A percentile compares a stretch with the other conserved stretches of the same genome.
These are phyloP conservation scores for Agrilus cyanescens DNA, from an alignment of 2,888 invertebrate genomes.

Conservation along the genomic window DNA sequence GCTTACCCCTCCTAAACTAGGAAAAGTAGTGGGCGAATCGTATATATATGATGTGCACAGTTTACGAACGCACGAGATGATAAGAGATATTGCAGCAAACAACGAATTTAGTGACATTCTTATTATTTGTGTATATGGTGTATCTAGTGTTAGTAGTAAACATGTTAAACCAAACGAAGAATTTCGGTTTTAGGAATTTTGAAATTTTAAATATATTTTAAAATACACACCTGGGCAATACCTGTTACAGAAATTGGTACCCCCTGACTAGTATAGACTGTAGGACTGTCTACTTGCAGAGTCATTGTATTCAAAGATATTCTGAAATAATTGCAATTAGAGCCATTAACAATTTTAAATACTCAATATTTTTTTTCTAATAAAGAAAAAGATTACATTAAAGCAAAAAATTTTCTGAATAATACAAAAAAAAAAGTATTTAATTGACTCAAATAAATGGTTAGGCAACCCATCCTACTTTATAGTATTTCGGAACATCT, in stretches of 20 bases:
- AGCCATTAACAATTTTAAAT: background rate
- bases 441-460: too few relatives aligned
- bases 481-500: too few relatives aligned
- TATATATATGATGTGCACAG: too few relatives aligned
- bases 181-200: too few relatives aligned
- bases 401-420: constrained; percentile 1
- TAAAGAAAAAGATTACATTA: background rate
- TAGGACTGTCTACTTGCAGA: constrained; percentile 87
- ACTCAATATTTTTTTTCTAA: background rate
- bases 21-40: too few relatives aligned
- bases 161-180: background rate
- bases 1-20: too few relatives aligned
- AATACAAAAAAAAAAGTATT: background rate
- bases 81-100: too few relatives aligned
- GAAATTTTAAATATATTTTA: background rate
- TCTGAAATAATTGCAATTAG: constrained; percentile 38
- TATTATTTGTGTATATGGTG: too few relatives aligned
- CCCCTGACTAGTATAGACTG: constrained; percentile 92
- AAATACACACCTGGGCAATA: constrained; percentile 75
- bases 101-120: too few relatives aligned
- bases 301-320: constrained; percentile 97
- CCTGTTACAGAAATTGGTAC: constrained; percentile 96
- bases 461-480: too few relatives aligned
- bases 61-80: too few relatives aligned
- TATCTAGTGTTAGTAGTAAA: background rate